These are phyloP conservation scores for Plutella xylostella DNA, from an alignment of 2,888 invertebrate species.

Conservation along the genomic window DNA sequence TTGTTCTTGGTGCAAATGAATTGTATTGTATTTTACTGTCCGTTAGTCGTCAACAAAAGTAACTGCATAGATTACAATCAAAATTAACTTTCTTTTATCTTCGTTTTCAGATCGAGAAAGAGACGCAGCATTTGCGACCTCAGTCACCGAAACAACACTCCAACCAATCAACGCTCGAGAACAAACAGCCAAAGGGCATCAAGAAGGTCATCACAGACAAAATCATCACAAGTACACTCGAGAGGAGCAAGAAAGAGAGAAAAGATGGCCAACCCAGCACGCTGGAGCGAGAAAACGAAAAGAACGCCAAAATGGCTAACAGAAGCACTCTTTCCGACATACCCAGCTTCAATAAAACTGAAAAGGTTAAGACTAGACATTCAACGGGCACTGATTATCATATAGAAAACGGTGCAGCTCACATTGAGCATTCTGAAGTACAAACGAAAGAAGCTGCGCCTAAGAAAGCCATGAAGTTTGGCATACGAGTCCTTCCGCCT, in stretches of 20 bases:
- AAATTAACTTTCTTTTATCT: conserved; percentile 8
- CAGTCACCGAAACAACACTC: conserved; percentile 58
- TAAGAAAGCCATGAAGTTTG: conserved; percentile 74
- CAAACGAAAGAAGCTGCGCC: conserved; percentile 69
- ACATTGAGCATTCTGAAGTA: conserved; percentile 57
- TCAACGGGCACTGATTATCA: conserved; percentile 51
- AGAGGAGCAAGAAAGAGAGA: conserved; percentile 59
- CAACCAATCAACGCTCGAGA: conserved; percentile 58
- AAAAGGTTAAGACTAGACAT: conserved; percentile 50
- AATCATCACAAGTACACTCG: conserved; percentile 54
- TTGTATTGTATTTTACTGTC: too few relatives aligned
- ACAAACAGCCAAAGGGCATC: conserved; percentile 57
- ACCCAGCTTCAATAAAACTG: conserved; percentile 28
- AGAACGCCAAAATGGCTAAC: conserved; percentile 50
- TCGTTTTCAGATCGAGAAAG: conserved; percentile 61
- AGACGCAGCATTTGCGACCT: conserved; percentile 53
- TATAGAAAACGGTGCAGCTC: conserved; percentile 47
- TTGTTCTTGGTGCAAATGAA: too few relatives aligned
- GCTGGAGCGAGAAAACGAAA: conserved; percentile 61
- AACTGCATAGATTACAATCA: too few relatives aligned
- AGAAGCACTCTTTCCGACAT: conserved; percentile 45
- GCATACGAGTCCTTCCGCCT: conserved; percentile 74
- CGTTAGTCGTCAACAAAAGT: too few relatives aligned
- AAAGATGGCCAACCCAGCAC: conserved; percentile 46
- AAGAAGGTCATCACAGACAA: conserved; percentile 64